Base-by-base conservation (phyloP, 1,140 invertebrate species). In the Leptinotarsa texana region DNA sequence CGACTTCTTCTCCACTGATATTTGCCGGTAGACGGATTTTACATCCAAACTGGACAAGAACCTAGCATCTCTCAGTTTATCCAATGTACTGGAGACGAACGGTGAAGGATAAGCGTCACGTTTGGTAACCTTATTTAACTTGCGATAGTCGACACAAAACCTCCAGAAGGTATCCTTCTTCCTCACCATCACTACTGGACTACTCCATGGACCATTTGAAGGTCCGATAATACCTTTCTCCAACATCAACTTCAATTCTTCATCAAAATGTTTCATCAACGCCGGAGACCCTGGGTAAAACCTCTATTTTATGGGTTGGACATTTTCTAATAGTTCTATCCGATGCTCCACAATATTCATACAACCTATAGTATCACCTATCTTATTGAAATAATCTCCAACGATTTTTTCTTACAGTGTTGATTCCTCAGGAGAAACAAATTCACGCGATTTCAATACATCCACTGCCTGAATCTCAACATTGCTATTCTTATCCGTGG, bases 231-330 rank as follows among this genome's bases (percentile, higher is more conserved):
- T 65, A 47, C 42, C 61, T n/a, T 69, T 47, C 5, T 71, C 69
- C 17, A 71, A 24, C 33, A 75, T 71, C 6, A 63, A 65, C 22
- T 75, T 6, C 48, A 69, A 27, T 62, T 68, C 73, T 69, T 57
- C 63, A 27, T 69, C 72, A 17, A 68, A 47, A 69, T 74, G 67
- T 22, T 69, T 65, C 57, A 62, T 49, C 73, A 74, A 61, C 24
- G 61, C 27, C 27, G 67, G 67, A 27, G 73, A 74, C 13, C 70
- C 48, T 13, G 65, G 5, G 62, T 69, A 65, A 61, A 69, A 69
- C n/a, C 67, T 15, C 51, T 74, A 67, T 69, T 74, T 74, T 13
- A 74, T 62, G 47, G 73, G 66, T 69, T 57, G 65, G 2, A 63
- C 42, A 69, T 63, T 49, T 27, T 33, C 51, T n/a, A 63, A 61